Percentiles rank a stretch among this genome's conserved stretches.
Evolutionary conservation across 2,888 invertebrate genomes (phyloP).

Genomic region (Eucera pruinosa): DNA sequence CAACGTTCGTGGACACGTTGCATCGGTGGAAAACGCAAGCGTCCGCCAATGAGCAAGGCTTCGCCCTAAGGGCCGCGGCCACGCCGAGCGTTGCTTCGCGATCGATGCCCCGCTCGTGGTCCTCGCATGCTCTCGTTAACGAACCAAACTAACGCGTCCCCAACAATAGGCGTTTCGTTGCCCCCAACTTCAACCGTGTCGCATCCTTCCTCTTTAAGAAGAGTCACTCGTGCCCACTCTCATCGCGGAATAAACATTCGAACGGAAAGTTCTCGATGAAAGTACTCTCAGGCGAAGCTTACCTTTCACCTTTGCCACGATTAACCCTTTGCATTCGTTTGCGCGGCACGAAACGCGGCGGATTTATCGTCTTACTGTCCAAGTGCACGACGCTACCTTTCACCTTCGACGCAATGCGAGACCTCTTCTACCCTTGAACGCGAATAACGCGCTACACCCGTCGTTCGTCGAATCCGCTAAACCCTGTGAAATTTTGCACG

Average conservation of each 20-base stretch:
- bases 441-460: too few species aligned
- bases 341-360: neutral
- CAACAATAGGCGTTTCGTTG: too few species aligned
- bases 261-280: too few species aligned
- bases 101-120: conserved; percentile 44
- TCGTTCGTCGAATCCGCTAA: too few species aligned
- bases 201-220: too few species aligned
- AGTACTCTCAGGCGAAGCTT: too few species aligned
- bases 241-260: too few species aligned
- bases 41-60: conserved; percentile 15
- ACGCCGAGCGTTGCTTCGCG: conserved; percentile 15
- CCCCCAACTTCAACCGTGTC: too few species aligned
- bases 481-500: too few species aligned
- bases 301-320: neutral
- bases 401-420: neutral
- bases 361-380: conserved; percentile 13
- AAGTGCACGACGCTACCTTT: neutral
- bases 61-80: conserved; percentile 30
- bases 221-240: too few species aligned
- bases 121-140: conserved; percentile 7
- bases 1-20: too few species aligned
- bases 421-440: neutral
- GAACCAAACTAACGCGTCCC: neutral
- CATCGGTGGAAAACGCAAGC: too few species aligned
- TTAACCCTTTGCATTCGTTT: neutral